Base-by-base conservation (phyloP, 2,113 vertebrate species). In the Triplophysa rosa region DNA sequence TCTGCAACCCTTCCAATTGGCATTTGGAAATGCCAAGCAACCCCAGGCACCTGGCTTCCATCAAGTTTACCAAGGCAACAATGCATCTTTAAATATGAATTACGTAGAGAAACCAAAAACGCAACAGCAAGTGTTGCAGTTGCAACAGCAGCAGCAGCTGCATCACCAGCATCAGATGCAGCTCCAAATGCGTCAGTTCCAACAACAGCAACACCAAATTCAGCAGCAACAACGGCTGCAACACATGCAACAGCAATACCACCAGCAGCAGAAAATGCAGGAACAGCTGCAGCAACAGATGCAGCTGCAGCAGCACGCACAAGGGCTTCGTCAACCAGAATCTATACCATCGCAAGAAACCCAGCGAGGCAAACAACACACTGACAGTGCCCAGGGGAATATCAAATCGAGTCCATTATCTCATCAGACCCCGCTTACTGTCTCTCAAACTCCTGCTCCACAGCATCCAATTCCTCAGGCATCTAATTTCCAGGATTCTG, bases 1-100 rank as follows among this genome's bases (percentile, higher is more conserved):
- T 7, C 73, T 98, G 88, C 97, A 99, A 65, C 91, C 97, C 75
- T 98, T 98, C 86, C 97, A 97, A 86, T 58, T 96, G 73, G 95
- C 96, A 0, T 99, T 98, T 33, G 94, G 96, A 80, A 93, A 95
- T 82, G 94, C 92, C 88, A 97, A 96, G 86, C 95, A 93, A 24
- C 92, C 91, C 85, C 93, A 94, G 84, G 84, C 90, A 13, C 67
- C 93, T 12, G 92, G 93, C 8, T 90, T 95, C 71, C 92, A 95
- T 82, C 91, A 95, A 0, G 94, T 94, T 77, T 98, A 96, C 87
- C 93, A 94, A 40, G 92, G 94, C 45, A 92, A 84, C 78, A 91
- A 90, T 69, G 80, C 76, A 5, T 73, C 90, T 62, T 84, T 86
- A 2, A 83, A 83, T 78, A 77, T 91, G 82, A 75, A 81, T 14